Conservation (phyloP, 2,888 invertebrate species). For the Drosophila conformis region DNA sequence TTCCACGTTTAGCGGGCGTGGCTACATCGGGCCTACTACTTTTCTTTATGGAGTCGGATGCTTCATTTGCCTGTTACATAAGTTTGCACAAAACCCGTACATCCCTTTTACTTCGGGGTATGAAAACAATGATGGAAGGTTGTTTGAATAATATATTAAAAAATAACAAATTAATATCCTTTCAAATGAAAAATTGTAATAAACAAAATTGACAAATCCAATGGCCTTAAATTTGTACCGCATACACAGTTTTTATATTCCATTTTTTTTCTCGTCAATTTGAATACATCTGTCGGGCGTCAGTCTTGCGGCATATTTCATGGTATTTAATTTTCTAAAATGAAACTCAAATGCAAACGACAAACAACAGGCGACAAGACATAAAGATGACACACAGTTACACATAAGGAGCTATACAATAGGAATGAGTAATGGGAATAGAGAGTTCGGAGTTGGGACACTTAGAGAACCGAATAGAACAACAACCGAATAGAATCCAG, state of each 20-base stretch:
- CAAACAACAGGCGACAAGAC: not conserved
- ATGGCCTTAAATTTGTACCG: not conserved
- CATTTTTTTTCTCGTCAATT: not conserved
- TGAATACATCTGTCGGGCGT: not conserved
- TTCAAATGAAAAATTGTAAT: not conserved
- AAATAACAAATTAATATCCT: not conserved
- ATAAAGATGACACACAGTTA: not conserved
- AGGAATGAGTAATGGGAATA: not conserved
- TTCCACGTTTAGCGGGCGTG: not conserved
- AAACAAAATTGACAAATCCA: not conserved
- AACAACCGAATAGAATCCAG: not conserved
- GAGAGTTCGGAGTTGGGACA: not conserved
- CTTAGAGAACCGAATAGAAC: not conserved
- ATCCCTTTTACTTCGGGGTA: not conserved
- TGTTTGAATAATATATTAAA: not conserved
- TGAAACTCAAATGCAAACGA: constrained; percentile 1
- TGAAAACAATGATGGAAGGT: not conserved
- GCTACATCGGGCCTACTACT: not conserved
- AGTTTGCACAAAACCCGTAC: not conserved
- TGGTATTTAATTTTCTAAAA: not conserved
- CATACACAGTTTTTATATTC: not conserved
- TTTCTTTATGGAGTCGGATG: not conserved
- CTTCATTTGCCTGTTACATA: not conserved
- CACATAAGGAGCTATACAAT: not conserved
- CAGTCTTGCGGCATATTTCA: not conserved